Conservation (phyloP, 1,140 invertebrate species). For the Plectrocnemia conspersa region DNA sequence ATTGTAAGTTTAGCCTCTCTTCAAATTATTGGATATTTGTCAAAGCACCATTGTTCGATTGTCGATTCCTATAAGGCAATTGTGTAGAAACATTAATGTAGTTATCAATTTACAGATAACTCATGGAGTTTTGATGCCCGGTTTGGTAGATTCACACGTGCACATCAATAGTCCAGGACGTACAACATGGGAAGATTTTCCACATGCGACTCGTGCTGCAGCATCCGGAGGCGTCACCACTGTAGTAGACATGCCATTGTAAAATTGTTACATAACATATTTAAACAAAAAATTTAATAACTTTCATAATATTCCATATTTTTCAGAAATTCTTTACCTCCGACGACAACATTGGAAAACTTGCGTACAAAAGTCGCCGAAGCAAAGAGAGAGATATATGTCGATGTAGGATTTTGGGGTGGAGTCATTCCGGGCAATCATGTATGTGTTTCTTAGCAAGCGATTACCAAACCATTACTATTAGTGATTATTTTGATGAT, state of each 20-base stretch:
- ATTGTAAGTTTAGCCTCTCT: no score
- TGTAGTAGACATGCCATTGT: slow-evolving; percentile 71
- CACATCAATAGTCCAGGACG: slow-evolving; percentile 83
- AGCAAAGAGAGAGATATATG: slow-evolving; percentile 57
- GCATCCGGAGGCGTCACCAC: slow-evolving; percentile 70
- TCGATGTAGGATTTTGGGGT: slow-evolving; percentile 74
- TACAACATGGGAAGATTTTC: slow-evolving; percentile 68
- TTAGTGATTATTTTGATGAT: slow-evolving; percentile 16
- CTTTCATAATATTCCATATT: neutral
- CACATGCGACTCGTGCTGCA: slow-evolving; percentile 63
- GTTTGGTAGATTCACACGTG: slow-evolving; percentile 83
- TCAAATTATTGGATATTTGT: neutral
- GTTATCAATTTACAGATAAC: slow-evolving; percentile 45
- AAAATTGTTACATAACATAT: slow-evolving; percentile 35
- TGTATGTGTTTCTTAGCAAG: slow-evolving; percentile 38
- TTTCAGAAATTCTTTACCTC: slow-evolving; percentile 64
- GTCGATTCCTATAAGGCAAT: neutral
- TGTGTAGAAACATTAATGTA: neutral
- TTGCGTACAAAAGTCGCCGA: slow-evolving; percentile 56
- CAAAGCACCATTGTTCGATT: no score
- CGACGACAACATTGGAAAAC: slow-evolving; percentile 60
- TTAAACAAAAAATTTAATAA: neutral
- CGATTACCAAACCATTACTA: neutral
- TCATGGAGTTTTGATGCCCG: slow-evolving; percentile 69
- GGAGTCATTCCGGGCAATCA: slow-evolving; percentile 63